phyloP scores from a whole-genome alignment of 2,113 vertebrate species.

The Ursus arctos region DNA sequence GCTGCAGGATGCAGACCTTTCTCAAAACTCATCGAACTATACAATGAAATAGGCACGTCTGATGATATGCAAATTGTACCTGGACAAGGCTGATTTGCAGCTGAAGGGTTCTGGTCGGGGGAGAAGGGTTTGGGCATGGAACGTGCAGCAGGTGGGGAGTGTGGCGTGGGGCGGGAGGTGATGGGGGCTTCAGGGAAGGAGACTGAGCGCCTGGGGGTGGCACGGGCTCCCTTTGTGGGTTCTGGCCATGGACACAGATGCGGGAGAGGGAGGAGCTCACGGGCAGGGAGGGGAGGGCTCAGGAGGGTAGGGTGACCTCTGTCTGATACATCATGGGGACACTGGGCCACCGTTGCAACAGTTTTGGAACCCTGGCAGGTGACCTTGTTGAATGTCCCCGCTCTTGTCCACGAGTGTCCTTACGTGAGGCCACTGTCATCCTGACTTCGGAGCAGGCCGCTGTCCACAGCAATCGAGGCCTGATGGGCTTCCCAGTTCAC shows the following conservation, averaged over 20 bases:
- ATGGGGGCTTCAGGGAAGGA: too few species aligned
- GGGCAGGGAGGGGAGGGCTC: accelerated
- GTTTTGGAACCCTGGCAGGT: not conserved
- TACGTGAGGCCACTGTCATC: not conserved
- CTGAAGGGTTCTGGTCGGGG: accelerated
- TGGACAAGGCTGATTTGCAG: accelerated
- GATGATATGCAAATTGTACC: accelerated
- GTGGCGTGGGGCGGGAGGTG: accelerated
- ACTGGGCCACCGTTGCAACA: not conserved
- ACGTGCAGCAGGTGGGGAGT: not conserved
- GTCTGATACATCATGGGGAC: not conserved
- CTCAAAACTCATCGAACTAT: not conserved
- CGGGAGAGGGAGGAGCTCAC: not conserved
- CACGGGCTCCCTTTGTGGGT: not conserved
- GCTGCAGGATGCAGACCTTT: not conserved
- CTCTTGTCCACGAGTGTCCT: not conserved
- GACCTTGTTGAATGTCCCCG: not conserved
- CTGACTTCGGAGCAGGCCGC: not conserved
- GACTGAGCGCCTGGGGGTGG: not conserved
- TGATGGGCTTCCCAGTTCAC: not conserved
- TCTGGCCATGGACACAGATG: accelerated
- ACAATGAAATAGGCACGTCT: accelerated
- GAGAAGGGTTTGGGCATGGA: too few species aligned
- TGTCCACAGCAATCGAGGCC: not conserved
- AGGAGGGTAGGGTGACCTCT: accelerated